Evolutionary conservation across 2,888 invertebrate genomes (phyloP), one percentile per base, ranked within the genome.

Genomic region (Diadegma fenestrale): DNA sequence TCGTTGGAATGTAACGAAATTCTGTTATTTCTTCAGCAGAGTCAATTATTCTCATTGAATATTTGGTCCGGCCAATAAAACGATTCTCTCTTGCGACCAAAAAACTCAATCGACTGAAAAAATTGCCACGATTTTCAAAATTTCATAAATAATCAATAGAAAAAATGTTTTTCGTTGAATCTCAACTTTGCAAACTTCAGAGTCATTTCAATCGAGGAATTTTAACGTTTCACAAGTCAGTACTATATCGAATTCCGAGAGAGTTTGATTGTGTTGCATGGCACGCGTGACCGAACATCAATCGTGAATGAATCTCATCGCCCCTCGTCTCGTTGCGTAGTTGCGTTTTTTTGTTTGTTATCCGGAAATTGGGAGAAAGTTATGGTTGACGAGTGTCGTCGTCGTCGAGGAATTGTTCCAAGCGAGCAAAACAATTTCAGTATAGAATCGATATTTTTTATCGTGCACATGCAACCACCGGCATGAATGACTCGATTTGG

Each of bases 291-390:
- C 8, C 6, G 41, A 75, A 54, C 73, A 61, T 61, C 19, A 43
- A 64, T 64, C 37, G 48, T 48, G 63, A 63, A 76, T 76, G 64
- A 76, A 64, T 64, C 37, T 48, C 48, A 7, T 37, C 17, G 41
- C 45, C 22, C 7, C 41, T 45, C 63, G 22, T 63, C n/a, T 45
- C 61, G 26, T 43, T 26, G 54, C 48, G 10, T 58, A 72, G 64
- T 58, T 69, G 51, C 22, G 64, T 54, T 84, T 66, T 54, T 84
- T 66, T 54, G 2, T 66, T 54, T 54, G 68, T 79, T 68, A 51
- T 79, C 76, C 88, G 89, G 89, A 90, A 90, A 90, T 89, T 86
- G 85, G 81, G 91, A 90, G 91, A 91, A 91, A 92, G 91, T 88
- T 84, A 85, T 75, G 85, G 71, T 45, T 77, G 78, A 83, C 30